These are phyloP conservation scores for Pseudopipra pipra DNA, from an alignment of 2,113 vertebrate species.

Conservation along the genomic window DNA sequence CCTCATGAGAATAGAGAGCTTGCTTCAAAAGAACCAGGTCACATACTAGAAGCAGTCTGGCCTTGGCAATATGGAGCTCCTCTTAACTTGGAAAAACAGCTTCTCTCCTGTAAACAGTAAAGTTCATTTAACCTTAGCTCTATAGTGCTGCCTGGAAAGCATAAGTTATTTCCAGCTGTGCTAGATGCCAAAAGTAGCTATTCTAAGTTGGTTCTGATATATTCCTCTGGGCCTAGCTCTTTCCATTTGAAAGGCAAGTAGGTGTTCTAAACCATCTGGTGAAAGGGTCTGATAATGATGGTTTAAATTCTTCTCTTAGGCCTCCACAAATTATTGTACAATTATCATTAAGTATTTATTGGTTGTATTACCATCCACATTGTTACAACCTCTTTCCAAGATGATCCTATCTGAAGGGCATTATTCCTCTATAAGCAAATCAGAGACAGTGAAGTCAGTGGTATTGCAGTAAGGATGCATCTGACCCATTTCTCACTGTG, in stretches of 20 bases:
- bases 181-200: background rate
- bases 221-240: background rate
- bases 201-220: background rate
- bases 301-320: background rate
- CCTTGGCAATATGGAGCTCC: background rate
- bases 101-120: background rate
- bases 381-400: background rate
- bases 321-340: background rate
- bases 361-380: background rate
- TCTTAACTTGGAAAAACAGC: background rate
- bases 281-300: background rate
- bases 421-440: background rate
- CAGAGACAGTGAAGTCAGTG: background rate
- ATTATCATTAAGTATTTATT: background rate
- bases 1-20: background rate
- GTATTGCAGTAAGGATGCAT: background rate
- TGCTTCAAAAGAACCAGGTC: constrained; percentile 3
- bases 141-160: background rate
- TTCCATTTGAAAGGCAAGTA: background rate
- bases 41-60: background rate
- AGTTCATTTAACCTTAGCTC: background rate
- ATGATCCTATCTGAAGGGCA: background rate
- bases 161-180: constrained; percentile 2
- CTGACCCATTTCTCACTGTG: background rate
- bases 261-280: background rate